Base-by-base conservation (phyloP, 2,888 invertebrate genomes). In the Carcina quercana region DNA sequence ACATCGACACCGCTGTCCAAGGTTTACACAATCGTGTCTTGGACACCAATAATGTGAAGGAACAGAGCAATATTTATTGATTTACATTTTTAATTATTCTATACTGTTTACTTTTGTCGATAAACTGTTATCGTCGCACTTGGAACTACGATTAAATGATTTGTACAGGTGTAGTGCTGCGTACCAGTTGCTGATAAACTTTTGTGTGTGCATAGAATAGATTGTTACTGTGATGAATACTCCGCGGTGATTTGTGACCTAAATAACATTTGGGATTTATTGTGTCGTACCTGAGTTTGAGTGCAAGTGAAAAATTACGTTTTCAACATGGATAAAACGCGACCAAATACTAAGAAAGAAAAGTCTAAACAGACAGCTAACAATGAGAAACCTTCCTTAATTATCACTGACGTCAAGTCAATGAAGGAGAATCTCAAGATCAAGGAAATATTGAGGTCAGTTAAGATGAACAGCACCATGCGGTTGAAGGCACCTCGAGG, bases 381-480 rank as follows among this genome's bases (percentile, higher is more conserved):
- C 42, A 79, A 60, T 40, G 71, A 69, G 11, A 70, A 65, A 42
- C 39, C 59, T 12, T 44, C 58, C 2, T 37, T 56, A n/a, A 66
- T 66, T 39, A 63, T 61, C 32, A 50, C 62, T 5, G 82, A 82
- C 32, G 62, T 75, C 0, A 82, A 73, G 43, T 60, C 64, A 20
- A 61, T 76, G 5, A 78, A 72, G 42, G 82, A 79, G 47, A 79
- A 76, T 45, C 48, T 75, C 1, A 79, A 78, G 63, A 78, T 80
- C 29, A 76, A 69, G 38, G 78, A 80, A 43, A 78, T 80, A 35
- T 56, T 82, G 27, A 57, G 74, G 40, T 76, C 69, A 5, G 82
- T 80, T 0, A 82, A 79, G 61, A 79, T 79, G 69, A 80, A 73
- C 28, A 79, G 71, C 29, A 78, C 76, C 42, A 73, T 75, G 72